Base-by-base conservation (phyloP, 1,140 invertebrate species). In the Neodiprion pinetum region DNA sequence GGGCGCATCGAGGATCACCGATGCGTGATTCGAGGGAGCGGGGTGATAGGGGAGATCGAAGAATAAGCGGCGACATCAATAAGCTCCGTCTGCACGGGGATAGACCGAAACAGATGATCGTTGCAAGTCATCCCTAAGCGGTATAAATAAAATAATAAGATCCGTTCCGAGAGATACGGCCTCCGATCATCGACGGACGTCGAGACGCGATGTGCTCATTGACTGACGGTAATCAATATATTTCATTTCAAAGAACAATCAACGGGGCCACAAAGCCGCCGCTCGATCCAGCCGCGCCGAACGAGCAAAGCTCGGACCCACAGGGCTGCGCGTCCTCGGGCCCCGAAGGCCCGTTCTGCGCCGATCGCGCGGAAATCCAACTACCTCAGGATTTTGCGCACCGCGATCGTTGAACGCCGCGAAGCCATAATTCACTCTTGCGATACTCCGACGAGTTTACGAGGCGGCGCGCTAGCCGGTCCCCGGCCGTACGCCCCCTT, bases 1-100 rank as follows among this genome's bases (percentile, higher is more conserved):
- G 48, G 14, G 47, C 47, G n/a, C 71, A 83, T 83, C 82, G 78
- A 79, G 72, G 78, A 80, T 78, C 66, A 76, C 75, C 76, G 74
- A 79, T 77, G 78, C 76, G 77, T 78, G 79, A 81, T 84, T 14
- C 40, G 8, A 7, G 40, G 21, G 40, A 11, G 40, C 8, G 17
- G n/a, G 17, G 4, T 17, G 8, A 61, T 14, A 61, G 8, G 53
- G 53, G 73, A 73, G 77, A 79, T 80, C 76, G 76, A 80, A 77
- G 72, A 75, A 78, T 79, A 82, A 75, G 80, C 79, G 83, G 83
- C 83, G 80, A 83, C 82, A 84, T 83, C 79, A 83, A 85, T 40
- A 40, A 40, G 28, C 28, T 40, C 2, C 17, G 17, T 21, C 17
- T 78, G 77, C 48, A 78, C 72, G 65, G 28, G 65, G 28, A 74